A percentile compares a stretch with the other conserved stretches of the same genome.
Evolutionary conservation across 2,797 vertebrate species (phyloP).

Genomic region (Cichlasoma orientale): DNA sequence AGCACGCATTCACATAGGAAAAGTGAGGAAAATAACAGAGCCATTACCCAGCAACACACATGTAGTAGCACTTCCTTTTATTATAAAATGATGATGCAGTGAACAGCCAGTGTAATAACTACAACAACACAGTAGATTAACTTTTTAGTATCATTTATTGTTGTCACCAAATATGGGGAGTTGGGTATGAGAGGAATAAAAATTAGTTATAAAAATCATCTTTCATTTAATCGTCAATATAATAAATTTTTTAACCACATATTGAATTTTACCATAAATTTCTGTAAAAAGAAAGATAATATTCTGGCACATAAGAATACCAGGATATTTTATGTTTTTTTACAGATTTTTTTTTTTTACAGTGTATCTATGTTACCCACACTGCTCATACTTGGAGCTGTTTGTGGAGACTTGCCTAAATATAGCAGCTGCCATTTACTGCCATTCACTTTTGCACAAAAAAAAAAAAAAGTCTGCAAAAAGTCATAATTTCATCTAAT

Average conservation of each 20-base stretch:
- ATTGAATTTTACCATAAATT: background rate
- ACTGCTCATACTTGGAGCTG: background rate
- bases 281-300: background rate
- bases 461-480: background rate
- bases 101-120: background rate
- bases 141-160: background rate
- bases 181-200: background rate
- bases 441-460: conserved; percentile 18
- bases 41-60: background rate
- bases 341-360: background rate
- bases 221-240: background rate
- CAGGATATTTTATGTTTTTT: background rate
- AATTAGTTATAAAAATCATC: background rate
- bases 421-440: conserved; percentile 35
- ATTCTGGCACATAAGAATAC: background rate
- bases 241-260: background rate
- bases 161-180: background rate
- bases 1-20: background rate
- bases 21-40: background rate
- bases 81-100: background rate
- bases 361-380: conserved; percentile 11
- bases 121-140: background rate
- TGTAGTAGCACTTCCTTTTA: background rate
- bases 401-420: conserved; percentile 13
- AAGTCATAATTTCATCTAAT: conserved; percentile 54